These are phyloP conservation scores for Xiphorhynchus elegans DNA, from an alignment of 2,113 vertebrate genomes.

Conservation along the genomic window DNA sequence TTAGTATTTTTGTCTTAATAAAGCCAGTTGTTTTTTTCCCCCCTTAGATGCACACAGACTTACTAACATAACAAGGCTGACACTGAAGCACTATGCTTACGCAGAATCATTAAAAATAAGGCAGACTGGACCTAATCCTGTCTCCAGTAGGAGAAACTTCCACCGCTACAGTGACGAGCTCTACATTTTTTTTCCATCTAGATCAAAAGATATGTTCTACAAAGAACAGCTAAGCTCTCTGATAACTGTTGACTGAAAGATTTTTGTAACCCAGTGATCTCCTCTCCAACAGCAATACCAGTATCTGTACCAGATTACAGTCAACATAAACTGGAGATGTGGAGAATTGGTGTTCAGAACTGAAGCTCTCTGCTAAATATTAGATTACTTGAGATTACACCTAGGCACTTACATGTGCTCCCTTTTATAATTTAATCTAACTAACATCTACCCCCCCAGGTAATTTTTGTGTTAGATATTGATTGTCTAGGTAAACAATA, in stretches of 20 bases:
- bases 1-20: neutral
- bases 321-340: neutral
- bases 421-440: neutral
- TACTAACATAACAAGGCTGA: neutral
- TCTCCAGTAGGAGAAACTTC: neutral
- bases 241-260: neutral
- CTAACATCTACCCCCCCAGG: neutral
- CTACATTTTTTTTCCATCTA: neutral
- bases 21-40: neutral
- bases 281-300: neutral
- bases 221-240: neutral
- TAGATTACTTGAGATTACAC: neutral
- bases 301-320: neutral
- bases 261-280: neutral
- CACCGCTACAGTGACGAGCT: rapidly evolving
- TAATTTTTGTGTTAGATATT: neutral
- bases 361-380: neutral
- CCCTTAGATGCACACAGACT: neutral
- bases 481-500: neutral
- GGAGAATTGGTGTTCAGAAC: neutral
- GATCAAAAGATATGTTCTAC: neutral
- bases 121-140: neutral
- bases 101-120: neutral
- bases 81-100: neutral
- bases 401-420: neutral